These are phyloP conservation scores for Strix aluco DNA, from an alignment of 2,113 vertebrate genomes.

Conservation along the genomic window DNA sequence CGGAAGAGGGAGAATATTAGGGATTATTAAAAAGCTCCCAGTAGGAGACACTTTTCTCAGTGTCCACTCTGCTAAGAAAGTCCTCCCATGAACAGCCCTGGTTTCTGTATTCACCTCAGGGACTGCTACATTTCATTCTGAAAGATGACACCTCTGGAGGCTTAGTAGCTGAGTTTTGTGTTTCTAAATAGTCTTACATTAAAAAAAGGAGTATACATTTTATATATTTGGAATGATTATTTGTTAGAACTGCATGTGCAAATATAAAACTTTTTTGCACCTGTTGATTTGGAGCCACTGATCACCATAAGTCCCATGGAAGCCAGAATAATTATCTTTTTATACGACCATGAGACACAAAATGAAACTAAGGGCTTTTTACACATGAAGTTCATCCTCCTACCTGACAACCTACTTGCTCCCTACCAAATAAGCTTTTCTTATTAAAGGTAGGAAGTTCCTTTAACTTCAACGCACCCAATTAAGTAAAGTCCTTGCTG, in stretches of 20 bases:
- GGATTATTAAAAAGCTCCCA: not conserved
- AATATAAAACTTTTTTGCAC: not conserved
- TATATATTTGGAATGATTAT: not conserved
- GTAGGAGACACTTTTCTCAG: not conserved
- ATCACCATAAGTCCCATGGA: not conserved
- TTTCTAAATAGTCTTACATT: not conserved
- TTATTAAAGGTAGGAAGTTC: not conserved
- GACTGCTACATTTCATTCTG: not conserved
- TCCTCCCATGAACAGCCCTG: not conserved
- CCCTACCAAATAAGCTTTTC: not conserved
- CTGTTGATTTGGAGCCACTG: not conserved
- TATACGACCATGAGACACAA: not conserved
- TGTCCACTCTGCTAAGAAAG: not conserved
- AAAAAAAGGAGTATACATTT: not conserved
- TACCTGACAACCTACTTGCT: not conserved
- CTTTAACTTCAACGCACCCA: not conserved
- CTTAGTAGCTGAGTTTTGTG: not conserved
- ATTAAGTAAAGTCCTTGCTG: not conserved
- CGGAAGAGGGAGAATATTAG: not conserved
- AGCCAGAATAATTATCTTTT: not conserved
- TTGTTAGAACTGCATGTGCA: not conserved
- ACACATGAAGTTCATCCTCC: not conserved
- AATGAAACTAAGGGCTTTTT: not conserved
- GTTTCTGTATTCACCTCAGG: not conserved
- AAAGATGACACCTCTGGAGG: not conserved